A percentile compares a stretch with the other conserved stretches of the same genome.
phyloP scores from a whole-genome alignment of 2,888 invertebrate genomes.

The Galerucella nymphaeae region DNA sequence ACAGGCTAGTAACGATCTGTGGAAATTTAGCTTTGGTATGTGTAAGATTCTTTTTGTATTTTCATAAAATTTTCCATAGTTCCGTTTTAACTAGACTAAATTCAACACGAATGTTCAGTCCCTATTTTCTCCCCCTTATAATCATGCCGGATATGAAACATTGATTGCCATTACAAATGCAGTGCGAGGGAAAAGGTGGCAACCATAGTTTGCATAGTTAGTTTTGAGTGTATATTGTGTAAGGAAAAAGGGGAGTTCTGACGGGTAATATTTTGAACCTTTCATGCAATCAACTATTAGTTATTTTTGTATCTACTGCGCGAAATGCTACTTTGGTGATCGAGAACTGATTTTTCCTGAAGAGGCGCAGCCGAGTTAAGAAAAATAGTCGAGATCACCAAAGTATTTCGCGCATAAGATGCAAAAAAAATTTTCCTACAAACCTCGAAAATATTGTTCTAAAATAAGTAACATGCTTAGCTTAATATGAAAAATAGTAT shows the following conservation, averaged over 20 bases:
- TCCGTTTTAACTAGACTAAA: neutral
- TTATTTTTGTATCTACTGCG: no score
- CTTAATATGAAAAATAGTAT: no score
- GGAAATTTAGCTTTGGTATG: slow-evolving; percentile 86
- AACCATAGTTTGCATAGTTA: neutral
- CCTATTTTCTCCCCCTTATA: neutral
- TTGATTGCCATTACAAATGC: neutral
- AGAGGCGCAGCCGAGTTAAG: no score
- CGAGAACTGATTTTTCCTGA: no score
- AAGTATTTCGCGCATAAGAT: no score
- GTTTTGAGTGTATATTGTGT: neutral
- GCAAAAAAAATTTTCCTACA: no score
- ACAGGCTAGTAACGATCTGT: slow-evolving; percentile 79
- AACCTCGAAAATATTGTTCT: no score
- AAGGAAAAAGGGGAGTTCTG: neutral
- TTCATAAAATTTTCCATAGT: neutral
- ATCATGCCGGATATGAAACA: neutral
- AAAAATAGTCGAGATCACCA: no score
- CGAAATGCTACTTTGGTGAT: no score
- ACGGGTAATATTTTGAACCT: neutral
- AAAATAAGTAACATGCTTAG: no score
- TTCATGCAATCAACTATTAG: neutral
- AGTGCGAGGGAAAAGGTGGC: neutral
- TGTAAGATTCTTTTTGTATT: neutral
- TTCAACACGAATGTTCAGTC: neutral